Percentiles rank a stretch among this genome's conserved stretches.
Conservation (phyloP, 2,113 vertebrate genomes). For the Acrocephalus kingi region DNA sequence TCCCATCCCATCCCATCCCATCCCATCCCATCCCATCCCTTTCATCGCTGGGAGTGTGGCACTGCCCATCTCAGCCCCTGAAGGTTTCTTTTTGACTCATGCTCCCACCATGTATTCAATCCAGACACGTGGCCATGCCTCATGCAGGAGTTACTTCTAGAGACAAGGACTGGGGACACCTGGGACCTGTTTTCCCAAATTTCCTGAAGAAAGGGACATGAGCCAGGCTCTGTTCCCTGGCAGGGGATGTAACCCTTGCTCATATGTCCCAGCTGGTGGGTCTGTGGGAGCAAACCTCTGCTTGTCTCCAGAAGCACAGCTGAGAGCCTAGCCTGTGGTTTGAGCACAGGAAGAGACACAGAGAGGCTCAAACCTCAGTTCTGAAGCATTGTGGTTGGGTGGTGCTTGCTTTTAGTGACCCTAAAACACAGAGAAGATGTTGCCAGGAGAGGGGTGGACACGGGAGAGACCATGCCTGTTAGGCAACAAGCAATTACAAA, state of each 20-base stretch:
- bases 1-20: too few species aligned
- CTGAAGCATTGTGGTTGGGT: background rate
- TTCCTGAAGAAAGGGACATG: background rate
- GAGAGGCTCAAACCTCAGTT: background rate
- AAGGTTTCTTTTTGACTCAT: background rate
- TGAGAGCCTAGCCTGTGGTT: background rate
- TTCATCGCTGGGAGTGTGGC: fast-evolving
- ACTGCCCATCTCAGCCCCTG: background rate
- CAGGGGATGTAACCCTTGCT: background rate
- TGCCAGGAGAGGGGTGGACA: too few species aligned
- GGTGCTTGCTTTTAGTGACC: background rate
- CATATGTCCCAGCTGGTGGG: fast-evolving
- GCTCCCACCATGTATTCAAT: background rate
- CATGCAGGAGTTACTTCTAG: background rate
- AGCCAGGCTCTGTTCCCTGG: background rate
- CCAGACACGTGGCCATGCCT: fast-evolving
- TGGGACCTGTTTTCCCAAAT: background rate
- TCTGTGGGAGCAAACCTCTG: background rate
- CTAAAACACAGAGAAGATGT: background rate
- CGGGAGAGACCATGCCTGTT: fast-evolving
- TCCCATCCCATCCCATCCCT: background rate
- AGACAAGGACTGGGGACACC: background rate
- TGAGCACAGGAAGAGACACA: background rate
- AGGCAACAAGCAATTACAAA: background rate
- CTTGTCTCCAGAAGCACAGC: background rate